Base-by-base conservation (phyloP, 2,888 invertebrate species). In the Zygothrica quintamaculata region DNA sequence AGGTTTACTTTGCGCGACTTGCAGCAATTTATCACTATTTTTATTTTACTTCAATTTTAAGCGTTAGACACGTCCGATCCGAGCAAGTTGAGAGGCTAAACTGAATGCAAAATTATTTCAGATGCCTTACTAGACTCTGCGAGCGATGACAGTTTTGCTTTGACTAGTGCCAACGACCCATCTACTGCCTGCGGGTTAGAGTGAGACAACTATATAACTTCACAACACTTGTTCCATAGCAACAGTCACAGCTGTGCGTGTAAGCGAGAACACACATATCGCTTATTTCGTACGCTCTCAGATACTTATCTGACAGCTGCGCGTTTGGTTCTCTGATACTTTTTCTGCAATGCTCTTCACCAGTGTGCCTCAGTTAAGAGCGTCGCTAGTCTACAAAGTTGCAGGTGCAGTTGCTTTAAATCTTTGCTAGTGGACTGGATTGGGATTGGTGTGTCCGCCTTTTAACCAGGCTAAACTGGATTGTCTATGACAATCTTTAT, bases 21-120 rank as follows among this genome's bases (percentile, higher is more conserved):
- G 73, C 79, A 80, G 73, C 79, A 80, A 66, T 81, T 84, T 77
- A 61, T 79, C 57, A 72, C 72, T 56, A 74, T 47, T 65, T 57
- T 65, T n/a, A n/a, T n/a, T 31, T 26, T 37, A 26, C 36, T 66
- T 60, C 53, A 50, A n/a, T 74, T 65, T 59, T 12, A 53, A 37
- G 56, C 60, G 58, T 50, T 60, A 39, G 37, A 22, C 68, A 80
- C 75, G 73, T 81, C 77, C 72, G 68, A 4, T 72, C 37, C 60
- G 70, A 68, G 57, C 65, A 53, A 72, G 53, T 57, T 65, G 68
- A 79, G 66, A 62, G 65, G 29, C 61, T 61, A 56, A 67, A 78
- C 75, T 78, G 72, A 74, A 53, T 64, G 74, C 68, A 59, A 65
- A 65, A 52, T 56, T 48, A 53, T 64, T 55, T 67, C 47, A 55